Evolutionary conservation across 1,140 invertebrate species (phyloP).

Genomic region (Colletes latitarsis): DNA sequence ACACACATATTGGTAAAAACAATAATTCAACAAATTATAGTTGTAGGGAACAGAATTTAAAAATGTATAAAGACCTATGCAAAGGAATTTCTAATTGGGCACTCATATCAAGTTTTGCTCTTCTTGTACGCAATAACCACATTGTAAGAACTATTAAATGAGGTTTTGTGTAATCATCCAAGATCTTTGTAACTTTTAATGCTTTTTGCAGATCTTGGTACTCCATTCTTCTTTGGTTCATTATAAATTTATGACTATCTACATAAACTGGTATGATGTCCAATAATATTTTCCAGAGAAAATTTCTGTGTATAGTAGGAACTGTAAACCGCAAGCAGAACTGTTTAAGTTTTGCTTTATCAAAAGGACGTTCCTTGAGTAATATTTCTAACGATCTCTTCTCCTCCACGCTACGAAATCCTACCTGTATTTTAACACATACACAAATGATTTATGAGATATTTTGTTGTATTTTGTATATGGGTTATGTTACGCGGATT

Average conservation of each 20-base stretch:
- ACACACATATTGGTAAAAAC: conserved; percentile 24
- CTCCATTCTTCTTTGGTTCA: conserved; percentile 86
- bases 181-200: conserved; percentile 84
- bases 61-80: conserved; percentile 67
- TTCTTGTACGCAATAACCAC: conserved; percentile 88
- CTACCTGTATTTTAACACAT: conserved; percentile 82
- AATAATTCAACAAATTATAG: neutral
- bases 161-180: conserved; percentile 82
- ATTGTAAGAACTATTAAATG: conserved; percentile 87
- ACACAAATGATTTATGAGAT: neutral
- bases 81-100: conserved; percentile 78
- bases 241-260: conserved; percentile 88
- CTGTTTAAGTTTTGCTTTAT: conserved; percentile 90
- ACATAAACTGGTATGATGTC: conserved; percentile 88
- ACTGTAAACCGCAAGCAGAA: conserved; percentile 92
- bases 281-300: conserved; percentile 92
- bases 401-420: conserved; percentile 94
- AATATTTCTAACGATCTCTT: conserved; percentile 96
- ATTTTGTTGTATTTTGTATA: neutral
- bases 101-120: conserved; percentile 84
- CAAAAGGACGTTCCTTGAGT: conserved; percentile 92
- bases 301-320: conserved; percentile 89
- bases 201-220: conserved; percentile 89
- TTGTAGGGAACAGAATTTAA: conserved; percentile 6
- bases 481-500: neutral